Percentiles rank a stretch among this genome's conserved stretches.
phyloP scores from a whole-genome alignment of 1,140 invertebrate species.

The Drosophila yakuba region DNA sequence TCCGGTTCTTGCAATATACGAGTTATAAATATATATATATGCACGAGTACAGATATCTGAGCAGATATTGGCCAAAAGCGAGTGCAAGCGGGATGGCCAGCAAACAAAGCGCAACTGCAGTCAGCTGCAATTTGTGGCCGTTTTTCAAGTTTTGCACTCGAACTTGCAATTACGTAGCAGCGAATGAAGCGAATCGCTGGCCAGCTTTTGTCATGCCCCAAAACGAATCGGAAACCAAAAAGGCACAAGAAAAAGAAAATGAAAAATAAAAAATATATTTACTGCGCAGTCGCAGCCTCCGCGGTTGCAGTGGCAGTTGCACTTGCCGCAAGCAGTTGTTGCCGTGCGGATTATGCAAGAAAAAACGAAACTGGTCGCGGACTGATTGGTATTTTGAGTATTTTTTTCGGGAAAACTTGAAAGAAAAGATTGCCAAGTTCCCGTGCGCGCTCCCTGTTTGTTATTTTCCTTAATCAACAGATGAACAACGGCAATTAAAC shows the following conservation, averaged over 20 bases:
- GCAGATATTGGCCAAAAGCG: not conserved
- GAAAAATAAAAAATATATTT: conserved; percentile 57
- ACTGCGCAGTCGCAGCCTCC: conserved; percentile 53
- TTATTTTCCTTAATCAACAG: conserved; percentile 61
- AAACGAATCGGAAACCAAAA: conserved; percentile 28
- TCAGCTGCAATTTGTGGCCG: conserved; percentile 73
- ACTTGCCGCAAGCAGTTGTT: conserved; percentile 31
- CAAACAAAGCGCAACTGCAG: conserved; percentile 49
- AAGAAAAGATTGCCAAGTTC: conserved; percentile 67
- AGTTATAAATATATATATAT: not conserved
- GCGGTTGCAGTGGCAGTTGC: conserved; percentile 44
- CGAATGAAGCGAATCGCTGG: conserved; percentile 70
- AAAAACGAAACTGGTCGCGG: conserved; percentile 70
- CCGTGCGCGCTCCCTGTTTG: conserved; percentile 29
- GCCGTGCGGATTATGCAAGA: conserved; percentile 65
- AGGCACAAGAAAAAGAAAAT: not conserved
- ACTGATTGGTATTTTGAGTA: conserved; percentile 35
- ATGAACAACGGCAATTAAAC: conserved; percentile 60
- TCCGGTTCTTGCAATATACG: conserved; percentile 69
- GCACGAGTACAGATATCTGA: not conserved
- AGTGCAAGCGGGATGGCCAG: conserved; percentile 38
- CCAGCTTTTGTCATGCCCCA: conserved; percentile 65
- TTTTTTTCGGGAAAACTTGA: conserved; percentile 71
- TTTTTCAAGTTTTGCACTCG: conserved; percentile 73
- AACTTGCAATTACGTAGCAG: conserved; percentile 72